Conservation (phyloP, 2,797 vertebrate species). For the Rallus crepitans region DNA sequence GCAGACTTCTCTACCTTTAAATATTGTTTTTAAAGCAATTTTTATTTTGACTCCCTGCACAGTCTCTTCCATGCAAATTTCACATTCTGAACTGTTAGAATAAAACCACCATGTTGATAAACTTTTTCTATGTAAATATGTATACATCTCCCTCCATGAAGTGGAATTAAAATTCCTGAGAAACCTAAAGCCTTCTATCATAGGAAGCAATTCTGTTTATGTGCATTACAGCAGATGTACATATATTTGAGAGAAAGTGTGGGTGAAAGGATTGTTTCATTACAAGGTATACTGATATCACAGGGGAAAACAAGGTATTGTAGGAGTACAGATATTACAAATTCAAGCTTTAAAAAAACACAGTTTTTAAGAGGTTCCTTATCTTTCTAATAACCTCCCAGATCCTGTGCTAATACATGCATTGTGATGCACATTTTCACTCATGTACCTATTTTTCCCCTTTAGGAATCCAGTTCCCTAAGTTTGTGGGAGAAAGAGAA, state of each 20-base stretch:
- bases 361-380: neutral
- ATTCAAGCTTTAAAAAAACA: neutral
- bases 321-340: neutral
- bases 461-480: neutral
- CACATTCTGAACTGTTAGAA: neutral
- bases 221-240: neutral
- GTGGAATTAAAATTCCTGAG: neutral
- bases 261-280: neutral
- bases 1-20: neutral
- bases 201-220: neutral
- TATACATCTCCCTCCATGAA: neutral
- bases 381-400: neutral
- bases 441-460: accelerated
- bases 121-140: neutral
- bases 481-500: neutral
- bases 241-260: neutral
- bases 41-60: neutral
- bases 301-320: neutral
- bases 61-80: neutral
- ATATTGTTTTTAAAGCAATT: neutral
- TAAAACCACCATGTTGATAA: neutral
- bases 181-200: neutral
- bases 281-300: neutral
- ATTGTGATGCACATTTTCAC: neutral
- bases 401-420: neutral